phyloP scores from a whole-genome alignment of 2,797 vertebrate genomes.

The Scarus forsteni region DNA sequence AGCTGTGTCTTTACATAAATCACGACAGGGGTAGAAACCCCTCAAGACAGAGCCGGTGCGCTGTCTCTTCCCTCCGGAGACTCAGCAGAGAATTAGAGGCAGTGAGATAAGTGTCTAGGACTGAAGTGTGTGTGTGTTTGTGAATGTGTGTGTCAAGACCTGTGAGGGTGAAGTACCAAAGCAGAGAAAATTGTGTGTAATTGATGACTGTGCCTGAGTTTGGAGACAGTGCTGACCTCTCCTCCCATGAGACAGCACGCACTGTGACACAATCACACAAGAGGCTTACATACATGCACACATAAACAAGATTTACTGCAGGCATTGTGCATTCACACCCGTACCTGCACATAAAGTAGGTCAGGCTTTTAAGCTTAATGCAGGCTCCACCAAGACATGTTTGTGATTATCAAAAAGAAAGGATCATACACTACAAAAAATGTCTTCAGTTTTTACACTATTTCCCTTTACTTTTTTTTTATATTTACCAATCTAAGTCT shows the following conservation, averaged over 20 bases:
- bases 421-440: too few relatives aligned
- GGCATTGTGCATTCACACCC: background rate
- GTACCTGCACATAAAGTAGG: background rate
- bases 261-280: slow-evolving; percentile 28
- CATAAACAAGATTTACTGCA: slow-evolving; percentile 16
- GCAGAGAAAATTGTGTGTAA: slow-evolving; percentile 70
- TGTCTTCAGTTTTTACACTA: too few relatives aligned
- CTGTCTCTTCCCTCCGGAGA: slow-evolving; percentile 72
- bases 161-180: slow-evolving; percentile 52
- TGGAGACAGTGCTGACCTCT: slow-evolving; percentile 58
- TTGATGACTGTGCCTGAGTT: slow-evolving; percentile 65
- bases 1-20: slow-evolving; percentile 76
- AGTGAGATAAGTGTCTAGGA: slow-evolving; percentile 70
- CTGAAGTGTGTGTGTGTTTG: slow-evolving; percentile 32
- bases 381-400: too few relatives aligned
- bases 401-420: too few relatives aligned
- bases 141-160: slow-evolving; percentile 14
- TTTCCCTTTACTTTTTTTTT: too few relatives aligned
- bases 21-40: slow-evolving; percentile 67
- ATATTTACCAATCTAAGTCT: too few relatives aligned
- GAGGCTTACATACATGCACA: slow-evolving; percentile 22
- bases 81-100: slow-evolving; percentile 57
- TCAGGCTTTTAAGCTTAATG: background rate
- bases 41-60: slow-evolving; percentile 60
- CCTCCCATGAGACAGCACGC: slow-evolving; percentile 39